Conservation (phyloP, 2,888 invertebrate genomes). For the Tethea ocularis region DNA sequence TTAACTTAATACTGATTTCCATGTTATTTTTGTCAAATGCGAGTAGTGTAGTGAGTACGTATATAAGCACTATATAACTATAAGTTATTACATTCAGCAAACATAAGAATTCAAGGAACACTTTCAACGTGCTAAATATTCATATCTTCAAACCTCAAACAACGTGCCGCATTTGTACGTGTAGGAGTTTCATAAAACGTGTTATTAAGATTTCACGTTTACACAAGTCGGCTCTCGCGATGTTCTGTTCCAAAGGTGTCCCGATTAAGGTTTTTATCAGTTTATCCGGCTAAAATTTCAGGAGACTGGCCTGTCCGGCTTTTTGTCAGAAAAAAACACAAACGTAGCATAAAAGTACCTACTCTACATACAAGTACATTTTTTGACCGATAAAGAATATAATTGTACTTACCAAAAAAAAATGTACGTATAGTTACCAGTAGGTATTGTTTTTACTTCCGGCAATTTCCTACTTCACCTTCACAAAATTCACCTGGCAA, state of each 20-base stretch:
- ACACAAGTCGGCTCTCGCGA: slow-evolving; percentile 43
- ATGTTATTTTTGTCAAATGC: slow-evolving; percentile 12
- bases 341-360: neutral
- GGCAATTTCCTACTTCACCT: too few relatives aligned
- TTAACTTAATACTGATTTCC: too few relatives aligned
- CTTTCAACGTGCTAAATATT: slow-evolving; percentile 47
- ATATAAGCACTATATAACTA: slow-evolving; percentile 23
- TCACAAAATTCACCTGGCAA: too few relatives aligned
- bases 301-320: too few relatives aligned
- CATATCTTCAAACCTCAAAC: slow-evolving; percentile 43
- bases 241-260: slow-evolving; percentile 22
- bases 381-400: too few relatives aligned
- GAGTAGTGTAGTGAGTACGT: too few relatives aligned
- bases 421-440: too few relatives aligned
- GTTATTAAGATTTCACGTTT: slow-evolving; percentile 65
- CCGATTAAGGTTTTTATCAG: too few relatives aligned
- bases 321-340: slow-evolving; percentile 27
- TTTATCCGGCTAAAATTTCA: too few relatives aligned
- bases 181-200: slow-evolving; percentile 55
- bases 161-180: slow-evolving; percentile 35
- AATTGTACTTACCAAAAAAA: too few relatives aligned
- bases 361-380: too few relatives aligned
- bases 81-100: slow-evolving; percentile 23
- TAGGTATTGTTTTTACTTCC: too few relatives aligned
- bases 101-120: slow-evolving; percentile 29